phyloP scores from a whole-genome alignment of 2,888 invertebrate species.

The Lumbricus terrestris region DNA sequence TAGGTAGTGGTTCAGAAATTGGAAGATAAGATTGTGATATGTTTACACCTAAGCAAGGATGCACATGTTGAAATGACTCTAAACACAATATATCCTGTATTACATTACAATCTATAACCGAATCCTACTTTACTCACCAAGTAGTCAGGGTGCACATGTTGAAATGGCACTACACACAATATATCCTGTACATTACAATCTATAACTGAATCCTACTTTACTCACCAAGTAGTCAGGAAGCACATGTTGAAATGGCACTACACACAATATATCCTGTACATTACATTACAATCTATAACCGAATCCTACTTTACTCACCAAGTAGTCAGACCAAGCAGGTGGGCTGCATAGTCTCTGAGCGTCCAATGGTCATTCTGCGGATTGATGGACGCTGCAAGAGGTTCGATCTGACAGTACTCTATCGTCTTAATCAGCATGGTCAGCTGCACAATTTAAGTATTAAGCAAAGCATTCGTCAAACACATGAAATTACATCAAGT shows the following conservation, averaged over 20 bases:
- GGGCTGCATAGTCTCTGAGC: slow-evolving; percentile 56
- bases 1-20: too few relatives aligned
- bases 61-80: too few relatives aligned
- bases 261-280: neutral
- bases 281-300: neutral
- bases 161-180: too few relatives aligned
- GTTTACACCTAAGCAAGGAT: too few relatives aligned
- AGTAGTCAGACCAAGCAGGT: slow-evolving; percentile 53
- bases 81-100: neutral
- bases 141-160: too few relatives aligned
- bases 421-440: slow-evolving; percentile 50
- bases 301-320: slow-evolving; percentile 42
- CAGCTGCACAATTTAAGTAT: slow-evolving; percentile 23
- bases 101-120: too few relatives aligned
- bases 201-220: too few relatives aligned
- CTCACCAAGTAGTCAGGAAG: too few relatives aligned
- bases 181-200: neutral
- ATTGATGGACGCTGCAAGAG: slow-evolving; percentile 52
- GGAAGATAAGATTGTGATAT: too few relatives aligned
- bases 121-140: too few relatives aligned
- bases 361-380: slow-evolving; percentile 57
- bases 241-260: too few relatives aligned
- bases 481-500: too few relatives aligned
- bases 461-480: neutral
- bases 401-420: slow-evolving; percentile 55